These are phyloP conservation scores for Dynastes maya DNA, from an alignment of 2,888 invertebrate genomes.

Conservation along the genomic window DNA sequence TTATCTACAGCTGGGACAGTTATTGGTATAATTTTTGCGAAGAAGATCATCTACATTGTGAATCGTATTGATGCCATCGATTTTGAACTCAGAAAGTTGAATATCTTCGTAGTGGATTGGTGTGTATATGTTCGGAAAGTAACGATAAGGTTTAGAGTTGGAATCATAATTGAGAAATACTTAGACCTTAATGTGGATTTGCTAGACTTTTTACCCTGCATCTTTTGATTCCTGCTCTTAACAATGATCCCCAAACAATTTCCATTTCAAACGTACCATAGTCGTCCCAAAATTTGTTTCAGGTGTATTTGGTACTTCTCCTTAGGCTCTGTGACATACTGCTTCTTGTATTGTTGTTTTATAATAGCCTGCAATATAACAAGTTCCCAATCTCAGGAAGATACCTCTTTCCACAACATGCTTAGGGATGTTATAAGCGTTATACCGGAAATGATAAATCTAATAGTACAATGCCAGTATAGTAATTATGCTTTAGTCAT, in stretches of 20 bases:
- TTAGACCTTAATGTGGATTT: too few species aligned
- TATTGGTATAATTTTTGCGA: background rate
- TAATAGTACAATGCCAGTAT: conserved; percentile 58
- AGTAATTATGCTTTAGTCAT: conserved; percentile 56
- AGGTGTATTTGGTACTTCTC: background rate
- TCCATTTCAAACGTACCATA: too few species aligned
- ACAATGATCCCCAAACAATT: too few species aligned
- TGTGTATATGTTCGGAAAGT: background rate
- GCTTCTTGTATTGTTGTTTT: background rate
- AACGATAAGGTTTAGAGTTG: too few species aligned
- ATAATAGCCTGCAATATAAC: background rate
- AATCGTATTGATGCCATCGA: conserved; percentile 28
- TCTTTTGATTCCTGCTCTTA: too few species aligned
- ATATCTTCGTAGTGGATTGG: background rate
- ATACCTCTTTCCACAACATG: background rate
- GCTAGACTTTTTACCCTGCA: too few species aligned
- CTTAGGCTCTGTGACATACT: background rate
- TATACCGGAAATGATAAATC: conserved; percentile 50
- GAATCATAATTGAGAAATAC: too few species aligned
- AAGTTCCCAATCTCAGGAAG: background rate
- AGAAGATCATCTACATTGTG: conserved; percentile 25
- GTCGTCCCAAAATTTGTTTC: too few species aligned
- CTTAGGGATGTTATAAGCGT: background rate
- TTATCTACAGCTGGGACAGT: conserved; percentile 3
- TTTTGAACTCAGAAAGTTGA: background rate